phyloP scores from a whole-genome alignment of 37 sponge, comb jelly and placozoan genomes.

The Amphimedon queenslandica region DNA sequence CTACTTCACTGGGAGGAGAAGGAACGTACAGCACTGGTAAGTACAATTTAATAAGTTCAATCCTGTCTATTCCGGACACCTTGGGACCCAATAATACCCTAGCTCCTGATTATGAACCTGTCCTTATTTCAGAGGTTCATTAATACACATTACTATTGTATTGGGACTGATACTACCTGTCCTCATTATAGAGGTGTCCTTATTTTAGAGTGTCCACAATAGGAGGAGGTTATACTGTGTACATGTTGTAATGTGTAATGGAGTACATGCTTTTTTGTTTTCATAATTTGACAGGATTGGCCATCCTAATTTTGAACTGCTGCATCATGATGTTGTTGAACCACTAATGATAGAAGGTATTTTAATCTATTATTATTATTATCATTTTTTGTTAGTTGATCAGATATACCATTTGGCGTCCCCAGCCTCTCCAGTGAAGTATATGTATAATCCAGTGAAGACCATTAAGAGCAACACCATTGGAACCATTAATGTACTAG shows the following conservation, averaged over 20 bases:
- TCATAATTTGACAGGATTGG: slow-evolving; percentile 62
- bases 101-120: too few species aligned
- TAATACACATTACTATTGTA: too few species aligned
- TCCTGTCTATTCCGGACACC: too few species aligned
- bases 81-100: too few species aligned
- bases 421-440: slow-evolving; percentile 95
- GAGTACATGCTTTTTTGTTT: too few species aligned
- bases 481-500: slow-evolving; percentile 91
- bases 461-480: slow-evolving; percentile 83
- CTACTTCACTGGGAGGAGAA: slow-evolving; percentile 89
- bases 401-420: slow-evolving; percentile 95
- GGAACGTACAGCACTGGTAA: slow-evolving; percentile 85
- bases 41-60: not conserved
- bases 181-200: too few species aligned
- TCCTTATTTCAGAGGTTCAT: too few species aligned
- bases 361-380: not conserved
- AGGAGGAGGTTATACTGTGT: too few species aligned
- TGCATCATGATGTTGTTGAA: slow-evolving; percentile 81
- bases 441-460: slow-evolving; percentile 94
- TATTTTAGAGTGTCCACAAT: too few species aligned
- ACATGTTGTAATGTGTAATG: not conserved
- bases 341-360: slow-evolving; percentile 81
- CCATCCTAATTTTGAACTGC: slow-evolving; percentile 87
- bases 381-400: slow-evolving; percentile 71
- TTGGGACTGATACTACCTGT: too few species aligned